phyloP scores from a whole-genome alignment of 2,797 vertebrate species.

The Alauda arvensis region DNA sequence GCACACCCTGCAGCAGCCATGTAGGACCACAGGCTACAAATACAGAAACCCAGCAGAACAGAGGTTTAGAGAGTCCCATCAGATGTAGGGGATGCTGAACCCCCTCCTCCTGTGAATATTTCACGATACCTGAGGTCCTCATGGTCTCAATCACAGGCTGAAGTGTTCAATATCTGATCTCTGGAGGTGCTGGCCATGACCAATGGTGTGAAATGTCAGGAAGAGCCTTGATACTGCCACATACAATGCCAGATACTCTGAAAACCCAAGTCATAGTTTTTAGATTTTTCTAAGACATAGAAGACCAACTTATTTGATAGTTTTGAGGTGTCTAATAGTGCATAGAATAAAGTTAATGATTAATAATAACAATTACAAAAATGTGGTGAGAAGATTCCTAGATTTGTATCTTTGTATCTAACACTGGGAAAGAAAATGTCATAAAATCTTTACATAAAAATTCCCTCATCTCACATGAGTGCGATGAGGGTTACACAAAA shows the following conservation, averaged over 20 bases:
- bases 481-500: neutral
- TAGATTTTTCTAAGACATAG: neutral
- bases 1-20: neutral
- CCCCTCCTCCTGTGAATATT: neutral
- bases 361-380: neutral
- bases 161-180: neutral
- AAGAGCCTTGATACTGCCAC: neutral
- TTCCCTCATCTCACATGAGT: neutral
- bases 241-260: neutral
- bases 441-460: neutral
- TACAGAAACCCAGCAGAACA: neutral
- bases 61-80: neutral
- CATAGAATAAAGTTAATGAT: neutral
- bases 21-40: too few relatives aligned
- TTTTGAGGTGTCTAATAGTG: neutral
- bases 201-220: rapidly evolving
- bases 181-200: neutral
- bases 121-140: rapidly evolving
- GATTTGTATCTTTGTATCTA: neutral
- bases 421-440: neutral
- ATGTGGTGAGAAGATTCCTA: neutral
- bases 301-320: neutral
- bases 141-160: rapidly evolving
- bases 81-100: neutral
- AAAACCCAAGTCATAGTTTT: neutral